phyloP scores from a whole-genome alignment of 2,797 vertebrate species.

The Danio kyathit region DNA sequence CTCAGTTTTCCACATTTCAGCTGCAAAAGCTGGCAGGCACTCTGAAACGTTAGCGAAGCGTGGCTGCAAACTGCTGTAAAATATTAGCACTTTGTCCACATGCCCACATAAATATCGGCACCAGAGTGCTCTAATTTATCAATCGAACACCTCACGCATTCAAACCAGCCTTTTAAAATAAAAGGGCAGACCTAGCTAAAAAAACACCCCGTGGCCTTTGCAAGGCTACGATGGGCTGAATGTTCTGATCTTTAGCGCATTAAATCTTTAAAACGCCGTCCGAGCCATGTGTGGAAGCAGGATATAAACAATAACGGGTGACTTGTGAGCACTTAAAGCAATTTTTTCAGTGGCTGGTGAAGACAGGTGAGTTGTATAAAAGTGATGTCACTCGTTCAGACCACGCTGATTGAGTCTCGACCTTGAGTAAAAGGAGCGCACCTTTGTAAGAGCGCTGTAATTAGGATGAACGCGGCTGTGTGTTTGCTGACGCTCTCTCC shows the following conservation, averaged over 20 bases:
- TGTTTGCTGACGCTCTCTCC: slow-evolving; percentile 39
- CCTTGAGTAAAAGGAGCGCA: slow-evolving; percentile 49
- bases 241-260: slow-evolving; percentile 11
- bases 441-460: slow-evolving; percentile 50
- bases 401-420: slow-evolving; percentile 32
- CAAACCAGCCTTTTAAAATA: slow-evolving; percentile 38
- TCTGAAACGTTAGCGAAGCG: slow-evolving; percentile 17
- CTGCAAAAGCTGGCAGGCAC: slow-evolving; percentile 58
- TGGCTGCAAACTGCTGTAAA: slow-evolving; percentile 48
- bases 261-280: background rate
- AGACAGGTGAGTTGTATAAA: slow-evolving; percentile 27
- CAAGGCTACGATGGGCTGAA: background rate
- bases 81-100: slow-evolving; percentile 23
- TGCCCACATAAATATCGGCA: slow-evolving; percentile 17
- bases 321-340: slow-evolving; percentile 24
- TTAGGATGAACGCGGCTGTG: slow-evolving; percentile 11
- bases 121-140: slow-evolving; percentile 24
- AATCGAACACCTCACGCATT: slow-evolving; percentile 27
- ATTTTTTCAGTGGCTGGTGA: background rate
- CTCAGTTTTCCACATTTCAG: slow-evolving; percentile 62
- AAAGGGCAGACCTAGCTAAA: slow-evolving; percentile 3
- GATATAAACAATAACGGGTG: slow-evolving; percentile 29
- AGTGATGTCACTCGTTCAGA: slow-evolving; percentile 31
- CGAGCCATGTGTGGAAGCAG: slow-evolving; percentile 10
- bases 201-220: background rate